Conservation (phyloP, 2,113 vertebrate genomes). For the Anser cygnoides region DNA sequence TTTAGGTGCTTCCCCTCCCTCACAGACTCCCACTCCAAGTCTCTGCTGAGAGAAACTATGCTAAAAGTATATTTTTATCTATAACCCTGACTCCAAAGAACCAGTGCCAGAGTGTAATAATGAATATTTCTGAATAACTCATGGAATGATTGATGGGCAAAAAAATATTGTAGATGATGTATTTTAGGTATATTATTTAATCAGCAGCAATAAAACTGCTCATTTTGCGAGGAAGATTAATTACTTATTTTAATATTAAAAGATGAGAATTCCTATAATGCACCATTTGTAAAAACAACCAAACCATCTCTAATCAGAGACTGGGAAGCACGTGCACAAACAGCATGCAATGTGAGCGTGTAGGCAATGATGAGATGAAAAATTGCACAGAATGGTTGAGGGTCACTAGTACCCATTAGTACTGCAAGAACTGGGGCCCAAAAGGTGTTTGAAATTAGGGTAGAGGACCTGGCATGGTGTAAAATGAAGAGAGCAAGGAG, state of each 20-base stretch:
- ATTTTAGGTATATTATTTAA: constrained; percentile 1
- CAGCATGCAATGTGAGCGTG: not conserved
- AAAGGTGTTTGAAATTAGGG: not conserved
- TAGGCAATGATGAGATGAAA: not conserved
- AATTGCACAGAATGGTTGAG: not conserved
- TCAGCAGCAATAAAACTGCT: not conserved
- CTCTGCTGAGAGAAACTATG: not conserved
- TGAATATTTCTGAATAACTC: constrained; percentile 22
- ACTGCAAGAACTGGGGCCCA: not conserved
- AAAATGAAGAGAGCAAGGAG: not conserved
- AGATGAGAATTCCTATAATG: not conserved
- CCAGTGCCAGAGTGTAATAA: not conserved
- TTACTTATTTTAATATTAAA: not conserved
- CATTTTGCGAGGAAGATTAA: not conserved
- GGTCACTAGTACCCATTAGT: not conserved
- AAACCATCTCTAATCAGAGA: not conserved
- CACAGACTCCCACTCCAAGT: not conserved
- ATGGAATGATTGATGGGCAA: not conserved
- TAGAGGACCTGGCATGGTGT: not conserved
- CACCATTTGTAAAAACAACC: not conserved
- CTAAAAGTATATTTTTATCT: not conserved
- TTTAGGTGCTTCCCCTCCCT: not conserved
- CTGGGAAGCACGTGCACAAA: not conserved
- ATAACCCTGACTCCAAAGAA: not conserved
- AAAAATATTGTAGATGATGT: not conserved